Percentiles rank a stretch among this genome's conserved stretches.
These are phyloP conservation scores for Papilio aristodemus DNA, from an alignment of 1,140 invertebrate species.

Conservation along the genomic window DNA sequence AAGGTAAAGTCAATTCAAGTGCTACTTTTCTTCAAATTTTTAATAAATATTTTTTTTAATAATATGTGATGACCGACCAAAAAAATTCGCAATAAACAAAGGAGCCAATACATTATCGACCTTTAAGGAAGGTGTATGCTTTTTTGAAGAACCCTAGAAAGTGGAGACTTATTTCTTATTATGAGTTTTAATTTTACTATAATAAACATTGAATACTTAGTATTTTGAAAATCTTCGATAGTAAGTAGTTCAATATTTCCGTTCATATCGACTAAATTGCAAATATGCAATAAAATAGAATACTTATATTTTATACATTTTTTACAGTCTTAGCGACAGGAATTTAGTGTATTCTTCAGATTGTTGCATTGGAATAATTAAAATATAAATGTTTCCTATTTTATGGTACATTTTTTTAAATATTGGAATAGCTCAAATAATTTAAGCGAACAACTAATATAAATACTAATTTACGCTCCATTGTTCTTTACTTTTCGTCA, in stretches of 20 bases:
- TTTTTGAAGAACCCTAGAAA: too few species aligned
- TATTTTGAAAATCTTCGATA: too few species aligned
- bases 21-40: not conserved
- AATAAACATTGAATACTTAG: too few species aligned
- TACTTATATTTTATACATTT: not conserved
- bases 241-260: too few species aligned
- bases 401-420: not conserved
- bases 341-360: not conserved
- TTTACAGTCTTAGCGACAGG: not conserved
- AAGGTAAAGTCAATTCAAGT: not conserved
- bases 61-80: too few species aligned
- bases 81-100: too few species aligned
- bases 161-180: too few species aligned
- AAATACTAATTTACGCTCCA: not conserved
- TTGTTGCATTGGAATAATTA: not conserved
- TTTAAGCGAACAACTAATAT: not conserved
- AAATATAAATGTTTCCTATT: not conserved
- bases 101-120: too few species aligned
- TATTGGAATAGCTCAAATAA: slow-evolving; percentile 3
- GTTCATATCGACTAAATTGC: too few species aligned
- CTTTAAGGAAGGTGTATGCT: too few species aligned
- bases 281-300: not conserved
- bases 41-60: too few species aligned
- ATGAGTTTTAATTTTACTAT: too few species aligned
- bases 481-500: not conserved